Evolutionary conservation across 2,113 vertebrate genomes (phyloP).

Genomic region (Loxodonta africana): DNA sequence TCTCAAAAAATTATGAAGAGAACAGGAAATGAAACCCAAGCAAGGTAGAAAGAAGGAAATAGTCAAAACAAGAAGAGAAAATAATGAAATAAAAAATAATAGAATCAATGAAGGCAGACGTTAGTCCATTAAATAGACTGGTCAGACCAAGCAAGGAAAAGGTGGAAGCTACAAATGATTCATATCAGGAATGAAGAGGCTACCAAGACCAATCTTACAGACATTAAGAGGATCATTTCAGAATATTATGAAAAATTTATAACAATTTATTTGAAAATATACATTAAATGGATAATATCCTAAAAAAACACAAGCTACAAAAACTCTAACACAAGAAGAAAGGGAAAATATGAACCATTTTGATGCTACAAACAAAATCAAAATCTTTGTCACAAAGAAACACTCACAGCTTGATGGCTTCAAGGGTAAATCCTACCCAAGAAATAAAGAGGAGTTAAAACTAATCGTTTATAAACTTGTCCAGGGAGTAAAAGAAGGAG

Average conservation of each 20-base stretch:
- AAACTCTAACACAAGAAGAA: background rate
- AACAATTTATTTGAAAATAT: background rate
- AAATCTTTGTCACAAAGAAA: background rate
- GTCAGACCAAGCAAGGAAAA: background rate
- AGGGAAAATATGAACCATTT: background rate
- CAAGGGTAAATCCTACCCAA: background rate
- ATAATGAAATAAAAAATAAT: background rate
- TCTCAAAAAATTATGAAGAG: background rate
- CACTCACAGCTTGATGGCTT: background rate
- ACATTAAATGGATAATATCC: background rate
- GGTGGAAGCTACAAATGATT: background rate
- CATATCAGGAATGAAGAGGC: background rate
- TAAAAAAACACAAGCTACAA: background rate
- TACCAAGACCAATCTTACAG: rapidly evolving
- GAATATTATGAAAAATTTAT: no score
- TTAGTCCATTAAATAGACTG: background rate
- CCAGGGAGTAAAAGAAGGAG: background rate
- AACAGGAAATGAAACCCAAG: background rate
- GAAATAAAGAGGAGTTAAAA: background rate
- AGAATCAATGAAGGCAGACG: background rate
- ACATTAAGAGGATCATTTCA: background rate
- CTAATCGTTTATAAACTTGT: background rate
- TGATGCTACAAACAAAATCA: background rate
- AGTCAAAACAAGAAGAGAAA: background rate
- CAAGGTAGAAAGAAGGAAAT: background rate